These are phyloP conservation scores for Seriola dumerili DNA, from an alignment of 2,113 vertebrate species.

Conservation along the genomic window DNA sequence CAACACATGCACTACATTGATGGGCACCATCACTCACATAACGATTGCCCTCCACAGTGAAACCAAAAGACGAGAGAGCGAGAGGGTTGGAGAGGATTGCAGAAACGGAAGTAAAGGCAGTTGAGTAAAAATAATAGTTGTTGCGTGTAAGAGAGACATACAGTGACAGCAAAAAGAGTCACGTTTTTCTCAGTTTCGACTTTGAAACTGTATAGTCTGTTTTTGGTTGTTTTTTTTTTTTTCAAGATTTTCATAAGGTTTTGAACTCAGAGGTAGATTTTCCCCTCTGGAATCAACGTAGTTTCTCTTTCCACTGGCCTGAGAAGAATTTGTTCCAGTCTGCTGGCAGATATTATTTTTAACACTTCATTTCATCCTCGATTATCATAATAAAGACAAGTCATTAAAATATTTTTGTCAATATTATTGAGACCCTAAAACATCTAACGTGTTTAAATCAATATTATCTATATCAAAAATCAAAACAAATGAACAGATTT, in stretches of 20 bases:
- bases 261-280: conserved; percentile 57
- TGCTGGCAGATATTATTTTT: conserved; percentile 50
- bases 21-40: conserved; percentile 85
- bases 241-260: conserved; percentile 43
- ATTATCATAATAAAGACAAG: conserved; percentile 53
- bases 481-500: neutral
- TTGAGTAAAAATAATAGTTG: conserved; percentile 45
- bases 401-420: conserved; percentile 28
- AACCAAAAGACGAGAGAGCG: conserved; percentile 73
- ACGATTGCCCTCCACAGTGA: conserved; percentile 80
- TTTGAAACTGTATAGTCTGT: conserved; percentile 25
- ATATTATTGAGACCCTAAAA: neutral
- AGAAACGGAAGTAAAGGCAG: conserved; percentile 45
- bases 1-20: conserved; percentile 88
- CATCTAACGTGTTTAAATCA: neutral
- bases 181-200: conserved; percentile 44
- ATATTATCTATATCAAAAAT: neutral
- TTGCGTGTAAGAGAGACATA: conserved; percentile 20
- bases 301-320: conserved; percentile 67
- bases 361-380: conserved; percentile 56
- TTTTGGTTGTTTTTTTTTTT: conserved; percentile 12
- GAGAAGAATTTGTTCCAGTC: conserved; percentile 81
- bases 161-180: conserved; percentile 55
- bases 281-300: conserved; percentile 53
- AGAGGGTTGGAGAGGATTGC: conserved; percentile 48